These are phyloP conservation scores for Carapus acus DNA, from an alignment of 2,797 vertebrate genomes.

Conservation along the genomic window DNA sequence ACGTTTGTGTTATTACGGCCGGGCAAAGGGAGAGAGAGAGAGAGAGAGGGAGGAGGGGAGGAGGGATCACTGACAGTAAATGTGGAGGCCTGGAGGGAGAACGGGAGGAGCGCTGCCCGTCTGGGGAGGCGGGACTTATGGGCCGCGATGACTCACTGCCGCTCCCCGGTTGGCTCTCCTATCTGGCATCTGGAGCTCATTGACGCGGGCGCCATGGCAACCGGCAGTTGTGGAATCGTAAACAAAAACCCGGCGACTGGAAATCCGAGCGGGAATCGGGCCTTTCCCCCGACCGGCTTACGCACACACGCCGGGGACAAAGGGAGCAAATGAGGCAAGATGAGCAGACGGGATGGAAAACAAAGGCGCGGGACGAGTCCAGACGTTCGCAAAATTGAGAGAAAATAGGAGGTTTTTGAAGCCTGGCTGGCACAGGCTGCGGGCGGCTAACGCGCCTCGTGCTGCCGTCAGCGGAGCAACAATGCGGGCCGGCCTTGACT, in stretches of 20 bases:
- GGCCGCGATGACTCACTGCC: constrained; percentile 59
- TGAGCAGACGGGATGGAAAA: not conserved
- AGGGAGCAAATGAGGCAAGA: constrained; percentile 17
- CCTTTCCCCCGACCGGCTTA: constrained; percentile 27
- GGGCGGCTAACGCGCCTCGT: too few species aligned
- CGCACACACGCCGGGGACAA: constrained; percentile 18
- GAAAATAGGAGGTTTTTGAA: too few species aligned
- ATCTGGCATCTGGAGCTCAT: constrained; percentile 68
- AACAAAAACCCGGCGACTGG: constrained; percentile 55
- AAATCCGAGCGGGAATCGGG: constrained; percentile 51
- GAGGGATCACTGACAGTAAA: constrained; percentile 56
- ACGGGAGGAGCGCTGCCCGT: constrained; percentile 46
- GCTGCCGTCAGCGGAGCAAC: too few species aligned
- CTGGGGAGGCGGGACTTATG: constrained; percentile 50
- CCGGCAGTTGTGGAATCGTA: constrained; percentile 67
- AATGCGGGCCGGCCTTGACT: too few species aligned
- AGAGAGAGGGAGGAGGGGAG: constrained; percentile 47
- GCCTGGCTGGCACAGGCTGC: too few species aligned
- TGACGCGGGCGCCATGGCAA: constrained; percentile 55
- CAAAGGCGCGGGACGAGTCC: too few species aligned
- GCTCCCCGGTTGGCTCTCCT: constrained; percentile 46
- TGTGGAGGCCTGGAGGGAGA: constrained; percentile 38
- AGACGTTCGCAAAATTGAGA: too few species aligned
- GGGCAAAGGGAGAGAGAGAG: constrained; percentile 14
- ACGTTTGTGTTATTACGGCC: constrained; percentile 23